These are phyloP conservation scores for Pollenia angustigena DNA, from an alignment of 2,888 invertebrate genomes.

Conservation along the genomic window DNA sequence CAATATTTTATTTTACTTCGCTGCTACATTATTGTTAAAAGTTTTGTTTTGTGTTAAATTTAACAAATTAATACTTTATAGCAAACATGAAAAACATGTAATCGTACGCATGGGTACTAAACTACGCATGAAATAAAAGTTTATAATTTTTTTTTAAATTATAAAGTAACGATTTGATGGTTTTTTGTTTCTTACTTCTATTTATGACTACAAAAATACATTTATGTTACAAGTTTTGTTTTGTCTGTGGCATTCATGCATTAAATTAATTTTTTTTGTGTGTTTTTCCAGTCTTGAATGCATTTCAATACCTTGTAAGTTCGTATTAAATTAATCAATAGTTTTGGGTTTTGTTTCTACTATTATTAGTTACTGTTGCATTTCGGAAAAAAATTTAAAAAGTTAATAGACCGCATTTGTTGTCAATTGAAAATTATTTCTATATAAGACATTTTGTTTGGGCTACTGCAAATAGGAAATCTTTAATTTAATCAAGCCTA, in stretches of 20 bases:
- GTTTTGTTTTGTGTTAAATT: conserved; percentile 34
- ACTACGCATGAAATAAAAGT: conserved; percentile 61
- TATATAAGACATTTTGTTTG: conserved; percentile 13
- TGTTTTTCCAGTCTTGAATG: conserved; percentile 20
- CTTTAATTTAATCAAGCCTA: conserved; percentile 57
- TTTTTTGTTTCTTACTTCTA: conserved; percentile 8
- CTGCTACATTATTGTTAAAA: conserved; percentile 2
- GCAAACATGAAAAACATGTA: conserved; percentile 24
- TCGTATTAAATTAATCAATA: conserved; percentile 55
- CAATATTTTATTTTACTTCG: background rate
- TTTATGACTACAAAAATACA: conserved; percentile 8
- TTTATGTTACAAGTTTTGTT: conserved; percentile 16
- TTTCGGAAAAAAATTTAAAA: background rate
- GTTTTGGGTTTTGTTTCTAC: background rate
- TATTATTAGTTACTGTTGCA: conserved; percentile 16
- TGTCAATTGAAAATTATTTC: conserved; percentile 46
- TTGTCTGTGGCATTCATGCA: conserved; percentile 49
- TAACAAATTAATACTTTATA: conserved; percentile 47
- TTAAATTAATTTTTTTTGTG: conserved; percentile 7
- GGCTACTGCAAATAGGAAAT: conserved; percentile 30
- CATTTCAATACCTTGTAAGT: conserved; percentile 48
- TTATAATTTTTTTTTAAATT: conserved; percentile 22
- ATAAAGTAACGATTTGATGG: conserved; percentile 21
- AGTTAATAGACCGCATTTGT: conserved; percentile 52
- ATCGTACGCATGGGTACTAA: conserved; percentile 31